Base-by-base conservation (phyloP, 2,888 invertebrate genomes). In the Polydrusus pterygomalis region DNA sequence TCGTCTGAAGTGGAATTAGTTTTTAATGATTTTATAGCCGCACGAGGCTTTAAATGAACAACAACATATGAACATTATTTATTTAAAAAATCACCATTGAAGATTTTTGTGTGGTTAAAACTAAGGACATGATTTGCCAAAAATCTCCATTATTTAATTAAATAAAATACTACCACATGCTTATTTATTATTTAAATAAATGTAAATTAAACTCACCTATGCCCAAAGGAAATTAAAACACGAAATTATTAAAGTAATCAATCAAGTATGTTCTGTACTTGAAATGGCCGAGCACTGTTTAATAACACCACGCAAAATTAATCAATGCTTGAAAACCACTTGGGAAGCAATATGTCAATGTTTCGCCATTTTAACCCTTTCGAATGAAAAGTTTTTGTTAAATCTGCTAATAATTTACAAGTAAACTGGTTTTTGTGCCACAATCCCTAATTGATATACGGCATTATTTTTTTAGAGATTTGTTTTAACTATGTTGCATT, bases 211-310 rank as follows among this genome's bases (percentile, higher is more conserved):
- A 13, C 34, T 47, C 43, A 60, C 17, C 47, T 60, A 49, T 17
- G 17, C 60, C 60, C 70, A 30, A 18, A 70, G 70, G 70, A 70
- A 70, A 70, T 70, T 70, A 70, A 69, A 47, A 70, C 60, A 70
- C 30, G 70, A 47, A 70, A 60, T 17, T 70, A 70, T 60, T 60
- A 70, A 47, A 58, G 70, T 60, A 60, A 70, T 70, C 70, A 70
- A 70, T 70, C 70, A 70, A 70, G 70, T 60, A 47, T 60, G 60
- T 17, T 47, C 60, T 60, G 70, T 60, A 43, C 47, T 30, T 18
- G 34, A 47, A 70, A 70, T 47, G 70, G 60, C 45, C 70, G 56
- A 70, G 70, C 60, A 58, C 20, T 58, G 69, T 69, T 69, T 43
- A 69, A 69, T 56, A 58, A 47, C 58, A 51, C 45, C 56, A 58